A percentile compares a stretch with the other conserved stretches of the same genome.
These are phyloP conservation scores for Syrmaticus mikado DNA, from an alignment of 2,113 vertebrate species.

Conservation along the genomic window DNA sequence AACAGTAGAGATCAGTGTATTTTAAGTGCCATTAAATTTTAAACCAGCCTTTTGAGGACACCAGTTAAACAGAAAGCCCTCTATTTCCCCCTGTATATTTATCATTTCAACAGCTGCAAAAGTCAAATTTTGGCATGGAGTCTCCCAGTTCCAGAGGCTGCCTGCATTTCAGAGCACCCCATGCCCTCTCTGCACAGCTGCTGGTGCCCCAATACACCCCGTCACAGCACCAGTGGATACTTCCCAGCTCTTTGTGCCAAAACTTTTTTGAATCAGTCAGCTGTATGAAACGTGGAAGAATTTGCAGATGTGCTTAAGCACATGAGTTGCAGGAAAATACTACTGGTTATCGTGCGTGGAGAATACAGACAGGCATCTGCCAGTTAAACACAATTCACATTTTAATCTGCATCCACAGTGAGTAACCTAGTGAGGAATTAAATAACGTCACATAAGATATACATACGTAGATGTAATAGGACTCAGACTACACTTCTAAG, in stretches of 20 bases:
- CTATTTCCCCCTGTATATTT: not conserved
- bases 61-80: not conserved
- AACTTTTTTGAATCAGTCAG: not conserved
- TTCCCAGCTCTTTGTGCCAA: not conserved
- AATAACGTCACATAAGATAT: not conserved
- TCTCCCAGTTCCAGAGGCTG: not conserved
- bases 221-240: not conserved
- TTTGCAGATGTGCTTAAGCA: not conserved
- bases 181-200: not conserved
- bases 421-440: not conserved
- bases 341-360: not conserved
- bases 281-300: conserved; percentile 1
- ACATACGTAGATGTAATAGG: not conserved
- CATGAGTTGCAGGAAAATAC: not conserved
- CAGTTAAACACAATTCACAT: not conserved
- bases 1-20: not conserved
- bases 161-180: not conserved
- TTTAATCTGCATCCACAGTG: not conserved
- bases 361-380: not conserved
- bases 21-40: not conserved
- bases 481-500: not conserved
- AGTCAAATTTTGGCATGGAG: not conserved
- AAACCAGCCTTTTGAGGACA: not conserved
- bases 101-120: not conserved
- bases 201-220: not conserved